Percentiles rank a stretch among this genome's conserved stretches.
Conservation (phyloP, 1,140 invertebrate genomes). For the Battus philenor region DNA sequence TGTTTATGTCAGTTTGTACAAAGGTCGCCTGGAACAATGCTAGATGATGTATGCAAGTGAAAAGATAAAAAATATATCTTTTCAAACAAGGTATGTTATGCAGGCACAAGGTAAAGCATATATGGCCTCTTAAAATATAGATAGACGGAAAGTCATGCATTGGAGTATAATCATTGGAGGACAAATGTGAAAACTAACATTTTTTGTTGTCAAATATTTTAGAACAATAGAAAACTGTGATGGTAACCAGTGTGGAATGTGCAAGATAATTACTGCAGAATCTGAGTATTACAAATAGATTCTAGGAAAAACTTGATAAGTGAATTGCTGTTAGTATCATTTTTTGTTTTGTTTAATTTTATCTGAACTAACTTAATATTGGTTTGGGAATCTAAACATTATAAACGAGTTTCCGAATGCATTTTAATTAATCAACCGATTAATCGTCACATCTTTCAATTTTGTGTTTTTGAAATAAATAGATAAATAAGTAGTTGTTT, state of each 20-base stretch:
- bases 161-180: slow-evolving; percentile 57
- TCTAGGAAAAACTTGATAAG: slow-evolving; percentile 59
- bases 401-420: slow-evolving; percentile 45
- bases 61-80: slow-evolving; percentile 39
- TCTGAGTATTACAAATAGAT: slow-evolving; percentile 72
- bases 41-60: slow-evolving; percentile 67
- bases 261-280: slow-evolving; percentile 57
- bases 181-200: slow-evolving; percentile 45
- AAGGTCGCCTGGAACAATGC: slow-evolving; percentile 57
- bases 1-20: slow-evolving; percentile 65
- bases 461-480: slow-evolving; percentile 75
- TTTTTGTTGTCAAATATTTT: slow-evolving; percentile 61
- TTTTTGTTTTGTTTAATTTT: slow-evolving; percentile 72
- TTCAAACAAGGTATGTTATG: slow-evolving; percentile 54
- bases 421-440: slow-evolving; percentile 63
- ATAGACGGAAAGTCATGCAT: slow-evolving; percentile 60
- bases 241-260: slow-evolving; percentile 59
- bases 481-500: slow-evolving; percentile 42
- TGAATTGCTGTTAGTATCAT: slow-evolving; percentile 70
- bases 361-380: slow-evolving; percentile 66
- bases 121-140: slow-evolving; percentile 48
- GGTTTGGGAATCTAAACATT: slow-evolving; percentile 55
- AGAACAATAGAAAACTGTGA: slow-evolving; percentile 60
- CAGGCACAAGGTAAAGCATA: slow-evolving; percentile 46
- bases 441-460: slow-evolving; percentile 68